Evolutionary conservation across 2,113 vertebrate genomes (phyloP).

Genomic region (Merops nubicus): DNA sequence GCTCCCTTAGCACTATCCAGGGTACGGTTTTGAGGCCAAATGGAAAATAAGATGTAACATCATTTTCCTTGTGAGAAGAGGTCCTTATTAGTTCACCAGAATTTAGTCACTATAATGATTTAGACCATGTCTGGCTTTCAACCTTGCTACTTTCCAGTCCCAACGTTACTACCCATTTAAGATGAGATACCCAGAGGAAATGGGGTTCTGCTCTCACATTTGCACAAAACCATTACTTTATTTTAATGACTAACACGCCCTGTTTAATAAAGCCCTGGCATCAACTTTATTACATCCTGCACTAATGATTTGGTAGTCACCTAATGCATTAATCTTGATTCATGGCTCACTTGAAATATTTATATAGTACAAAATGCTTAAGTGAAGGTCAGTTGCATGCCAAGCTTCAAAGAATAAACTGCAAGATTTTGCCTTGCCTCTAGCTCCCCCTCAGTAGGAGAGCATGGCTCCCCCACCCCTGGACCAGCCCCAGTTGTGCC

Average conservation of each 20-base stretch:
- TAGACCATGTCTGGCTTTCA: not conserved
- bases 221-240: slow-evolving; percentile 2
- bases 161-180: not conserved
- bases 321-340: not conserved
- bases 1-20: not conserved
- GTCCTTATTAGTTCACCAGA: not conserved
- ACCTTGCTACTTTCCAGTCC: not conserved
- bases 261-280: slow-evolving; percentile 36
- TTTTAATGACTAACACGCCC: slow-evolving; percentile 28
- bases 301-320: slow-evolving; percentile 37
- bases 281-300: slow-evolving; percentile 43
- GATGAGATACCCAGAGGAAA: not conserved
- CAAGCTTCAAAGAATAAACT: not conserved
- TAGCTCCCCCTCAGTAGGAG: not conserved
- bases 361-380: not conserved
- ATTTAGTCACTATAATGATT: not conserved
- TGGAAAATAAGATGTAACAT: not conserved
- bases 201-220: slow-evolving; percentile 9
- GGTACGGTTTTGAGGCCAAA: not conserved
- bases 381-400: not conserved
- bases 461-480: accelerated
- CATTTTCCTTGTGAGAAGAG: not conserved
- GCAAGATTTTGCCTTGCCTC: not conserved
- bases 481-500: not conserved
- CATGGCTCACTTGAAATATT: not conserved